Conservation (phyloP, 2,888 invertebrate species). For the Meteorus colon region DNA sequence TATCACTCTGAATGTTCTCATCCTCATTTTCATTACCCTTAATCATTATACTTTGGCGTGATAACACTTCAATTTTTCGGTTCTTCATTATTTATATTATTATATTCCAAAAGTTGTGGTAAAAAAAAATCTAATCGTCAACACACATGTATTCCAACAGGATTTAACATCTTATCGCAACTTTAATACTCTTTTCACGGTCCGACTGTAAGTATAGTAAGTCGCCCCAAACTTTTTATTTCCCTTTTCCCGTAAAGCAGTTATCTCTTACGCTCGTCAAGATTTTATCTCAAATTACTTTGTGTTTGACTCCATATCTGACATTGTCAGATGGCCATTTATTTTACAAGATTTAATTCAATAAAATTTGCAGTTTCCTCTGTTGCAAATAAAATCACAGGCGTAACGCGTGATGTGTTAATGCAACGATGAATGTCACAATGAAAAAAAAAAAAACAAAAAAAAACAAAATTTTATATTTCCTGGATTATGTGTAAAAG, state of each 20-base stretch:
- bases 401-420: neutral
- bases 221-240: neutral
- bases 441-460: neutral
- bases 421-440: neutral
- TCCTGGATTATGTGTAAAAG: neutral
- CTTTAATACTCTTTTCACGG: constrained; percentile 4
- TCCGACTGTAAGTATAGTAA: neutral
- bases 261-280: neutral
- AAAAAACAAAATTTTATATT: neutral
- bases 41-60: constrained; percentile 66
- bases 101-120: neutral
- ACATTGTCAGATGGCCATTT: constrained; percentile 1
- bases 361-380: neutral
- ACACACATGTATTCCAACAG: neutral
- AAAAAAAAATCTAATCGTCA: constrained; percentile 8
- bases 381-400: neutral
- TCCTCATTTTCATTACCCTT: constrained; percentile 65
- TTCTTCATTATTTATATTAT: constrained; percentile 59
- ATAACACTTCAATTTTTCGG: constrained; percentile 69
- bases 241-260: neutral
- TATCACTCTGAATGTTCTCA: constrained; percentile 57
- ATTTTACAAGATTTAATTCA: neutral
- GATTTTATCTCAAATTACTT: neutral
- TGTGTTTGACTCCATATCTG: neutral
- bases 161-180: neutral